Conservation (phyloP, 2,113 vertebrate genomes). For the Atractosteus spatula region DNA sequence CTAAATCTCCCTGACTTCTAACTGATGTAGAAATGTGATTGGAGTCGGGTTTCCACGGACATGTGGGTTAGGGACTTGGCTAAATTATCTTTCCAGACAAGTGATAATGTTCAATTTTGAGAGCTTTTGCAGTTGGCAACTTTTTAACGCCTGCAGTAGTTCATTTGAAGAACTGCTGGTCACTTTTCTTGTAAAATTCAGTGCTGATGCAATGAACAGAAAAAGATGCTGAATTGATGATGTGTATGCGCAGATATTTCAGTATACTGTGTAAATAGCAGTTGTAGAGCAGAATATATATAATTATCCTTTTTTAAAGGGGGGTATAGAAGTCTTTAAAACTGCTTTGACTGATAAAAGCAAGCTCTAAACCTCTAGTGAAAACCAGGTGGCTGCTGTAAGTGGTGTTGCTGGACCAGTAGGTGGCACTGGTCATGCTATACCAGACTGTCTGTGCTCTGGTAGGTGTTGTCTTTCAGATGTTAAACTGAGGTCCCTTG, state of each 20-base stretch:
- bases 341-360: too few species aligned
- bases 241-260: slow-evolving; percentile 23
- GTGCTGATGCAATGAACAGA: slow-evolving; percentile 36
- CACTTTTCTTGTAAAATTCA: slow-evolving; percentile 47
- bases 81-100: slow-evolving; percentile 6
- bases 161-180: slow-evolving; percentile 26
- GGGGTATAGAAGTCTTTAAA: too few species aligned
- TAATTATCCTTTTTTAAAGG: too few species aligned
- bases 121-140: not conserved
- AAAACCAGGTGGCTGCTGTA: too few species aligned
- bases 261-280: too few species aligned
- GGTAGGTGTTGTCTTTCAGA: too few species aligned
- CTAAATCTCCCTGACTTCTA: slow-evolving; percentile 42
- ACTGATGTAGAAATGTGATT: slow-evolving; percentile 42
- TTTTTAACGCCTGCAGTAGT: slow-evolving; percentile 17
- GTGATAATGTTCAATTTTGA: slow-evolving; percentile 25
- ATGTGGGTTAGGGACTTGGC: not conserved
- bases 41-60: slow-evolving; percentile 17
- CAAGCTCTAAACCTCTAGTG: too few species aligned
- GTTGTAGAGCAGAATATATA: too few species aligned
- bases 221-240: slow-evolving; percentile 29
- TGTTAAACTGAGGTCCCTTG: too few species aligned
- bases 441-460: too few species aligned
- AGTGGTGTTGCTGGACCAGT: too few species aligned
- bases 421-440: too few species aligned